phyloP scores from a whole-genome alignment of 2,797 vertebrate species.

The Anabacerthia variegaticeps region DNA sequence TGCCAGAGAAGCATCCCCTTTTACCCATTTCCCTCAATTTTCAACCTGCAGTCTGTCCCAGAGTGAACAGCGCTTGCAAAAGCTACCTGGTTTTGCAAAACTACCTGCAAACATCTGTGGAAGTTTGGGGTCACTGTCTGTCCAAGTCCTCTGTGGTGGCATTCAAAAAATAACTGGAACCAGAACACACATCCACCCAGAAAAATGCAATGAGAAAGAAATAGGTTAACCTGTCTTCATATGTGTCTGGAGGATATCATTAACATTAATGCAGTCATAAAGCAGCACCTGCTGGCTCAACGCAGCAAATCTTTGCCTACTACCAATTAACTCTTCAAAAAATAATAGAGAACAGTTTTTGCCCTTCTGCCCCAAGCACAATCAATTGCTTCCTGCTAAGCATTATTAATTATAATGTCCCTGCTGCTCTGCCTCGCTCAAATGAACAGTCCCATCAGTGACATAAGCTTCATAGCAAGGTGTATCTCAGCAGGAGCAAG shows the following conservation, averaged over 20 bases:
- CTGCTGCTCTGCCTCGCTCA: not conserved
- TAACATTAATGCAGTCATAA: constrained; percentile 58
- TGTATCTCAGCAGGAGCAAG: not conserved
- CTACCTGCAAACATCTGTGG: not conserved
- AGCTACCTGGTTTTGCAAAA: not conserved
- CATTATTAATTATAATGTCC: constrained; percentile 52
- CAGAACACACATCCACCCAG: not conserved
- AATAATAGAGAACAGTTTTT: constrained; percentile 35
- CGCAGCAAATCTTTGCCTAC: constrained; percentile 16
- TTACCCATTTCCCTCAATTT: not conserved
- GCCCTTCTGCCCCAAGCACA: constrained; percentile 21
- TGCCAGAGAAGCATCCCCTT: not conserved
- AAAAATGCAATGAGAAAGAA: not conserved
- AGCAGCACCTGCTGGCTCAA: constrained; percentile 61
- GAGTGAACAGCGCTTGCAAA: not conserved
- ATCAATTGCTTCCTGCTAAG: constrained; percentile 50
- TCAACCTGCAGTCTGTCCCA: not conserved
- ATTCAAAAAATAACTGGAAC: not conserved
- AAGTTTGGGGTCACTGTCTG: not conserved
- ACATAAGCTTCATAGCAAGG: not conserved
- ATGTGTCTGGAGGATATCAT: constrained; percentile 31
- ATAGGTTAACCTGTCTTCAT: constrained; percentile 3
- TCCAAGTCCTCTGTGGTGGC: not conserved
- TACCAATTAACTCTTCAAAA: constrained; percentile 46
- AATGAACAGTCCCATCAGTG: not conserved